Conservation (phyloP, 2,888 invertebrate genomes). For the Smittia aterrima region DNA sequence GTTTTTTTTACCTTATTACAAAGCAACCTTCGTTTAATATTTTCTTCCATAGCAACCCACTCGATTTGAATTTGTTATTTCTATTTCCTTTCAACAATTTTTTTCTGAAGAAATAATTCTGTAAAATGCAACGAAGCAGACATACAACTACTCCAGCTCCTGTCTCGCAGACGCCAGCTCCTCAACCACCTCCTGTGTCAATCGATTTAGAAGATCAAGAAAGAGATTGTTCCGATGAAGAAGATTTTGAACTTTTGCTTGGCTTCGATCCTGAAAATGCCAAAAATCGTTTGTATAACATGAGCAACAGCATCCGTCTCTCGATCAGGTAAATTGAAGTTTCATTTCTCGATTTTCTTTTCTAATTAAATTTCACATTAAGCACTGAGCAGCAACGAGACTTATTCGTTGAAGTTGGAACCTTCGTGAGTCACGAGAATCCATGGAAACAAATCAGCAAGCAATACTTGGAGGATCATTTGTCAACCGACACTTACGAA, state of each 20-base stretch:
- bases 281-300: not conserved
- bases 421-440: constrained; percentile 67
- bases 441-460: constrained; percentile 70
- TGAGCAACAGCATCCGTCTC: constrained; percentile 9
- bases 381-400: constrained; percentile 47
- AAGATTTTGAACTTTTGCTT: constrained; percentile 30
- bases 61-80: no score
- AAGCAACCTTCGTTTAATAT: no score
- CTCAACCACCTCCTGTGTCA: not conserved
- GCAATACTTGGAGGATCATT: constrained; percentile 61
- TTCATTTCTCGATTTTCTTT: not conserved
- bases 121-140: not conserved
- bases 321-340: constrained; percentile 17
- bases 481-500: constrained; percentile 56
- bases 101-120: no score
- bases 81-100: no score
- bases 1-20: no score
- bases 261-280: constrained; percentile 35
- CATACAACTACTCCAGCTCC: not conserved
- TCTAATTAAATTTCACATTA: not conserved
- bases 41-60: no score
- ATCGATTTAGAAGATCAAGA: constrained; percentile 8
- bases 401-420: constrained; percentile 65
- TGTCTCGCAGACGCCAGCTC: not conserved
- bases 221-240: constrained; percentile 30